These are phyloP conservation scores for Trichopria drosophilae DNA, from an alignment of 2,888 invertebrate species.

Conservation along the genomic window DNA sequence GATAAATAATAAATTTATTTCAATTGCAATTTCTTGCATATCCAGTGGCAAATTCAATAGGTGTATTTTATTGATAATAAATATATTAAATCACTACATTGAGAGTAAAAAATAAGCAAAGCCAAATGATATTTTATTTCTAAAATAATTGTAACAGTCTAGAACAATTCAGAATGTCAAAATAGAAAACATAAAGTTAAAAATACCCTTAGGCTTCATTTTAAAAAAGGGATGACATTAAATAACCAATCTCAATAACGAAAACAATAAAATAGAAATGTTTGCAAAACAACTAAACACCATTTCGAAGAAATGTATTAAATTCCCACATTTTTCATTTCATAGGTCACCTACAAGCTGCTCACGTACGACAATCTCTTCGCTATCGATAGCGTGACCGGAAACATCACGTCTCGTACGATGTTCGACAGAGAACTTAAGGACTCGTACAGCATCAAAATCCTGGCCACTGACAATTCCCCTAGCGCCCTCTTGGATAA, in stretches of 20 bases:
- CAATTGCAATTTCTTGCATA: not conserved
- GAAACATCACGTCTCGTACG: conserved; percentile 81
- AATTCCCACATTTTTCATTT: not conserved
- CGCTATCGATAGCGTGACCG: conserved; percentile 80
- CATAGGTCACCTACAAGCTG: conserved; percentile 73
- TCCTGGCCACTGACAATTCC: conserved; percentile 87
- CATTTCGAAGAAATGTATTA: no score
- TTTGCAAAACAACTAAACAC: no score
- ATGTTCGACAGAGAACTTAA: conserved; percentile 85
- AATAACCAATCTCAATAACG: no score
- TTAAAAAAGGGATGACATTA: no score
- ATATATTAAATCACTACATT: not conserved
- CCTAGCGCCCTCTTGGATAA: conserved; percentile 73
- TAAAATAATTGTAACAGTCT: no score
- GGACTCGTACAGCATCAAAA: conserved; percentile 85
- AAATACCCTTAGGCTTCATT: no score
- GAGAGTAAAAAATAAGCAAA: no score
- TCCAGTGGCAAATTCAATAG: not conserved
- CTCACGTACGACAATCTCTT: conserved; percentile 73
- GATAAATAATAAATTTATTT: not conserved
- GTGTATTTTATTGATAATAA: not conserved
- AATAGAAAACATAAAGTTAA: no score
- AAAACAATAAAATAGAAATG: no score
- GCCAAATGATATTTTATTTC: no score
- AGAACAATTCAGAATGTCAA: no score